phyloP scores from a whole-genome alignment of 2,888 invertebrate species.

The Ypsolopha scabrella region DNA sequence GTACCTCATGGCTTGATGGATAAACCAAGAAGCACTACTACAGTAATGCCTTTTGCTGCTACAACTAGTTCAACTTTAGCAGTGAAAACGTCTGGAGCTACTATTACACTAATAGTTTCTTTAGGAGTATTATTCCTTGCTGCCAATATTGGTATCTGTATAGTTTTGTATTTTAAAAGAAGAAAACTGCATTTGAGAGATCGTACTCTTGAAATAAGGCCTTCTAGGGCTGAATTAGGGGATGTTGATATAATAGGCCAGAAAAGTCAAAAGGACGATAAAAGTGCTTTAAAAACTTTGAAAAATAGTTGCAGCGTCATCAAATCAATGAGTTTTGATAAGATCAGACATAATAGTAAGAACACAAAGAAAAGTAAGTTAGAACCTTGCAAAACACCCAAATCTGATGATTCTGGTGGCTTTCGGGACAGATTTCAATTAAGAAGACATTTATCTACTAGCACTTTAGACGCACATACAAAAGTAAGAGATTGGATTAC shows the following conservation, averaged over 20 bases:
- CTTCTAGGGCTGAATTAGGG: conserved; percentile 62
- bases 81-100: conserved; percentile 69
- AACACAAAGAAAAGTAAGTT: conserved; percentile 62
- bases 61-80: conserved; percentile 26
- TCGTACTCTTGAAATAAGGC: conserved; percentile 49
- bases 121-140: conserved; percentile 79
- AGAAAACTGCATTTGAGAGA: conserved; percentile 67
- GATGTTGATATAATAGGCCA: conserved; percentile 61
- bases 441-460: conserved; percentile 79
- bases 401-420: conserved; percentile 66
- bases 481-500: conserved; percentile 91
- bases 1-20: conserved; percentile 40
- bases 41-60: conserved; percentile 24
- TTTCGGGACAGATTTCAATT: conserved; percentile 74
- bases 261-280: conserved; percentile 54
- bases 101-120: conserved; percentile 73
- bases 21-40: conserved; percentile 33
- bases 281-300: conserved; percentile 47
- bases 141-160: conserved; percentile 78
- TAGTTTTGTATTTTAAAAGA: conserved; percentile 76
- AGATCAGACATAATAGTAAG: conserved; percentile 62
- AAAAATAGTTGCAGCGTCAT: conserved; percentile 72
- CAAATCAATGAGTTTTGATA: conserved; percentile 64
- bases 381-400: conserved; percentile 67
- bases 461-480: conserved; percentile 87